Evolutionary conservation across 1,140 invertebrate species (phyloP), one percentile per base, ranked within the genome.

Genomic region (Stenopsyche tienmushanensis): DNA sequence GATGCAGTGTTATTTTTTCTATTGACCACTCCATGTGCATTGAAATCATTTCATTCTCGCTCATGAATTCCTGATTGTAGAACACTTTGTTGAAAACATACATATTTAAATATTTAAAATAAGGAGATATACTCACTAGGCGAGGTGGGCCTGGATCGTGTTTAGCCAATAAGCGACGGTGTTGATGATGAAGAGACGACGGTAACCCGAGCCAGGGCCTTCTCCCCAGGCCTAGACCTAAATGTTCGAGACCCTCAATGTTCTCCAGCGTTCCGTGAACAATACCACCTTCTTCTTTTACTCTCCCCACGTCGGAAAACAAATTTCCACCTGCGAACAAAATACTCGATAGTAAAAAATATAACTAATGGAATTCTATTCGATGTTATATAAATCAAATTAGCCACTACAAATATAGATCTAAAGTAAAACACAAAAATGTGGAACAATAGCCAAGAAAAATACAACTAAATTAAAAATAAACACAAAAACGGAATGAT

Each of bases 71-170:
- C n/a, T n/a, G n/a, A n/a, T n/a, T n/a, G n/a, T n/a, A n/a, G n/a
- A n/a, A n/a, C n/a, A n/a, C n/a, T n/a, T n/a, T n/a, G n/a, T n/a
- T n/a, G n/a, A n/a, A n/a, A n/a, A n/a, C n/a, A n/a, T n/a, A n/a
- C n/a, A n/a, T n/a, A n/a, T n/a, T n/a, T n/a, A n/a, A n/a, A n/a
- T n/a, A n/a, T 34, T 20, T 24, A 25, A 21, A 52, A 52, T 13
- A 21, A 23, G 20, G 41, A n/a, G 21, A 18, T 3, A 8, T 10
- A 64, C 68, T 66, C 49, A 70, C 68, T n/a, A 70, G 41, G 59
- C 68, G 58, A 1, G 68, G 68, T 23, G 68, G 68, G 8, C 68
- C 68, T 13, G 68, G 64, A 25, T 70, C 68, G 42, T 70, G 68
- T 26, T 66, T 66, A 23, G 68, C 54, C 1, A 66, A 39, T 41